A percentile compares a stretch with the other conserved stretches of the same genome.
These are phyloP conservation scores for Scaptomyza montana DNA, from an alignment of 1,140 invertebrate species.

Conservation along the genomic window DNA sequence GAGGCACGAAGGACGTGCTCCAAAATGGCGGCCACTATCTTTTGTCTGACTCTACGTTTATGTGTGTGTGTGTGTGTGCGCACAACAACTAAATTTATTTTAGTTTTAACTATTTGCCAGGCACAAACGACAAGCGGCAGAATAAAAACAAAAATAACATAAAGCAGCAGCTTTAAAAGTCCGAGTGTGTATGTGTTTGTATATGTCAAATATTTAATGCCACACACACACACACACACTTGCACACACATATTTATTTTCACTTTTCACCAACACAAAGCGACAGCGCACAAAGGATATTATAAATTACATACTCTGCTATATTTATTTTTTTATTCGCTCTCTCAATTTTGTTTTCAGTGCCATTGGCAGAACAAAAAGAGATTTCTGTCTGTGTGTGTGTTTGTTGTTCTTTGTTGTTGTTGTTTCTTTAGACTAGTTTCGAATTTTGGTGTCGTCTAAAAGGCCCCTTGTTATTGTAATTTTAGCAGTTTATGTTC, in stretches of 20 bases:
- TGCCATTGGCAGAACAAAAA: slow-evolving; percentile 47
- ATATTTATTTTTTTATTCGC: slow-evolving; percentile 25
- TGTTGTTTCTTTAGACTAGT: slow-evolving; percentile 50
- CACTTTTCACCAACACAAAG: slow-evolving; percentile 74
- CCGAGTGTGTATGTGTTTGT: slow-evolving; percentile 29
- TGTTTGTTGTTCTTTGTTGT: slow-evolving; percentile 35
- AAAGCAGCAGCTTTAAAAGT: slow-evolving; percentile 51
- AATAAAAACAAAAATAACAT: slow-evolving; percentile 28
- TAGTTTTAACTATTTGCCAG: slow-evolving; percentile 79
- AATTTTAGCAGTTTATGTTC: slow-evolving; percentile 80
- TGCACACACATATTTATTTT: slow-evolving; percentile 60
- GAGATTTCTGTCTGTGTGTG: slow-evolving; percentile 35
- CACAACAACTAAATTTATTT: slow-evolving; percentile 80
- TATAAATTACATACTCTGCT: slow-evolving; percentile 77
- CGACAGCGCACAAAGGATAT: slow-evolving; percentile 70
- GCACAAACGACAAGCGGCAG: slow-evolving; percentile 56
- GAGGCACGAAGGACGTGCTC: slow-evolving; percentile 26
- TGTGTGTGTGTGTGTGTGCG: slow-evolving; percentile 29
- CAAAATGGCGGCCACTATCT: slow-evolving; percentile 73
- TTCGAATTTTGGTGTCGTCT: slow-evolving; percentile 53
- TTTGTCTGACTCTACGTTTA: slow-evolving; percentile 45
- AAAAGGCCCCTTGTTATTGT: slow-evolving; percentile 65
- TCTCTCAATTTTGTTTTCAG: slow-evolving; percentile 27
- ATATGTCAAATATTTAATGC: slow-evolving; percentile 31
- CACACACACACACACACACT: slow-evolving; percentile 24